Evolutionary conservation across 2,113 vertebrate genomes (phyloP).

Genomic region (Onychorhynchus coronatus): DNA sequence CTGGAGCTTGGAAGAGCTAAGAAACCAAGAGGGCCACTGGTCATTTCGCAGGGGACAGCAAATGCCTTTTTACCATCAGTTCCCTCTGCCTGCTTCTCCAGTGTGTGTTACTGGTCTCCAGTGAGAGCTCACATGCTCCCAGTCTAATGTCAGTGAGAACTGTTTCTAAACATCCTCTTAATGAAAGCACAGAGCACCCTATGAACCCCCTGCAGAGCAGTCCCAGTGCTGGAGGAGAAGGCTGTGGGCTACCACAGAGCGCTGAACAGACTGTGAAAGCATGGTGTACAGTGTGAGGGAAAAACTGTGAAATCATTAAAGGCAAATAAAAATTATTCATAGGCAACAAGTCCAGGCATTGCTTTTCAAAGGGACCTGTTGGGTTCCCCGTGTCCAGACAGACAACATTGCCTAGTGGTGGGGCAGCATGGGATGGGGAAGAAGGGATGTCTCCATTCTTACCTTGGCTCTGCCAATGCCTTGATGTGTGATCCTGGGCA

Average conservation of each 20-base stretch:
- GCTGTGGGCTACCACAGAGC: constrained; percentile 27
- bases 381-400: neutral
- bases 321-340: constrained; percentile 70
- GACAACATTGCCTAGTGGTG: neutral
- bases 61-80: constrained; percentile 24
- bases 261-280: neutral
- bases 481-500: constrained; percentile 13
- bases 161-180: constrained; percentile 67
- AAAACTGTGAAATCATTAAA: constrained; percentile 62
- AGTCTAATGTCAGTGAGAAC: constrained; percentile 52
- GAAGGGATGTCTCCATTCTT: neutral
- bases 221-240: neutral
- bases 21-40: neutral
- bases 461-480: neutral
- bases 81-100: constrained; percentile 34
- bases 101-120: neutral
- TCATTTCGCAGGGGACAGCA: neutral
- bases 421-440: neutral
- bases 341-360: constrained; percentile 56
- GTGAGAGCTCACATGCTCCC: constrained; percentile 29
- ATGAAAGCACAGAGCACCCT: constrained; percentile 65
- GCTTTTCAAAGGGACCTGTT: constrained; percentile 48
- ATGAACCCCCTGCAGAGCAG: constrained; percentile 24
- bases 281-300: constrained; percentile 42
- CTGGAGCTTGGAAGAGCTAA: neutral